Base-by-base conservation (phyloP, 2,888 invertebrate species). In the Geotrupes spiniger region DNA sequence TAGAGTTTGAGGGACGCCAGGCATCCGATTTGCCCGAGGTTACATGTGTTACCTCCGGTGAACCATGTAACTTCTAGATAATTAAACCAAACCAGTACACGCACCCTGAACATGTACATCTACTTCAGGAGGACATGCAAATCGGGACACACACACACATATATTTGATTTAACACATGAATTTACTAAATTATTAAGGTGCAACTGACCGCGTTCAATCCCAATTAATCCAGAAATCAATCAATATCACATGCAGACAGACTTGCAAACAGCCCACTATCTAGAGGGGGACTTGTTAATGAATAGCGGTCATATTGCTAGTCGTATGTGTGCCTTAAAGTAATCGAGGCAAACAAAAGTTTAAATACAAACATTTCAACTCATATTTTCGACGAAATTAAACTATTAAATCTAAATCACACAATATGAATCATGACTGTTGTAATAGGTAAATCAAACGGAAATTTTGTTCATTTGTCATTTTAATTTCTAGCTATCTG, bases 1-100 rank as follows among this genome's bases (percentile, higher is more conserved):
- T 45, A 49, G 51, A 42, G 44, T 36, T 49, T 45, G 39, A 48
- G 49, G 53, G 50, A 56, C 50, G 54, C 57, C 56, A 51, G 15
- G 21, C 28, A 31, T 31, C 31, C 21, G 46, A 14, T 31, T 52
- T 48, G 60, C 61, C 57, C 36, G 39, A 17, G 54, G 60, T 52
- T 57, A 60, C 58, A 56, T 51, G 53, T 63, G 61, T 54, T 58
- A 56, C 58, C 55, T 57, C 49, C 59, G 49, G 41, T 52, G 48
- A 53, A 55, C 55, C 58, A 53, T 57, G 48, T 41, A 49, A 49
- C 45, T 45, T 45, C 44, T 44, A 40, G 44, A 43, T 49, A 49
- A 49, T 43, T 44, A 44, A 49, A 38, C 39, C 14, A 29, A 33
- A 38, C 39, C 43, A 36, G 17, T 37, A 49, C 44, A 39, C 16